Percentiles rank a stretch among this genome's conserved stretches.
Evolutionary conservation across 2,113 vertebrate species (phyloP).

Genomic region (Aptenodytes forsteri): DNA sequence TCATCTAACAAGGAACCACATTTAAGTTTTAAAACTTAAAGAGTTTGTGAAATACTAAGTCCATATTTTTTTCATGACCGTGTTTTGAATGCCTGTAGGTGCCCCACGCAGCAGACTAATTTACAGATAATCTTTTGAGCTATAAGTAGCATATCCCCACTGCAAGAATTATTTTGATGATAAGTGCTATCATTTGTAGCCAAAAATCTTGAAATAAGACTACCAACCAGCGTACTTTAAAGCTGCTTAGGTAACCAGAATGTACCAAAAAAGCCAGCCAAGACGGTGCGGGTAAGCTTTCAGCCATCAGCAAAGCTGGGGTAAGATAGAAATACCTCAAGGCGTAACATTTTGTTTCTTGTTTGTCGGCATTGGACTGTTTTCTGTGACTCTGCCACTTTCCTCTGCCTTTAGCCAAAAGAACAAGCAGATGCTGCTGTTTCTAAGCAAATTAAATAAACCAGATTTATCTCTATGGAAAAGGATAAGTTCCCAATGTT

Average conservation of each 20-base stretch:
- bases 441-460: not conserved
- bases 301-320: not conserved
- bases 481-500: not conserved
- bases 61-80: accelerated
- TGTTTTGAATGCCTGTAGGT: not conserved
- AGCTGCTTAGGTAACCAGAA: not conserved
- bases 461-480: not conserved
- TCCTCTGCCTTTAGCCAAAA: not conserved
- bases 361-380: not conserved
- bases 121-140: not conserved
- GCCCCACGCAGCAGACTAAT: not conserved
- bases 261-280: not conserved
- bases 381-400: not conserved
- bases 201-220: not conserved
- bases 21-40: not conserved
- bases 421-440: not conserved
- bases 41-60: not conserved
- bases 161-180: not conserved
- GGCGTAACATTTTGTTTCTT: not conserved
- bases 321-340: not conserved
- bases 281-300: not conserved
- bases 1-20: not conserved
- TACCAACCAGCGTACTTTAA: not conserved
- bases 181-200: not conserved
- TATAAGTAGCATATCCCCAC: not conserved